A percentile compares a stretch with the other conserved stretches of the same genome.
Evolutionary conservation across 2,888 invertebrate species (phyloP).

Genomic region (Sisyra terminalis): DNA sequence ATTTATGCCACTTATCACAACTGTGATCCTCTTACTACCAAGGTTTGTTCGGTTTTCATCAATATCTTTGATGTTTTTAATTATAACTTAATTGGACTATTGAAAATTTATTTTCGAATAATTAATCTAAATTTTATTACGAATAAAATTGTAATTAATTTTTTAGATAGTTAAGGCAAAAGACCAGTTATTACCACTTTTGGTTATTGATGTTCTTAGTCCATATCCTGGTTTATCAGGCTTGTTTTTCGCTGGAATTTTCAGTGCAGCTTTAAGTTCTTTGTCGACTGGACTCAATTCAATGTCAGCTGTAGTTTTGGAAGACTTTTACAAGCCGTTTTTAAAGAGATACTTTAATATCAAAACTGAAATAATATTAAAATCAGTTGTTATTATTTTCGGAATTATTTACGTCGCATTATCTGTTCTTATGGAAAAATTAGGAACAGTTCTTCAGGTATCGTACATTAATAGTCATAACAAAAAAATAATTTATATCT

Average conservation of each 20-base stretch:
- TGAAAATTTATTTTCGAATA: too few relatives aligned
- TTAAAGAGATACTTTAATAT: conserved; percentile 33
- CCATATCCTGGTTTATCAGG: conserved; percentile 69
- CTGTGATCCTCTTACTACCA: too few relatives aligned
- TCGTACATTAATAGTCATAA: too few relatives aligned
- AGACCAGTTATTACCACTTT: conserved; percentile 63
- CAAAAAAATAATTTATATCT: too few relatives aligned
- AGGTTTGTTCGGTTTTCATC: too few relatives aligned
- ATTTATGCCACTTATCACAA: conserved; percentile 28
- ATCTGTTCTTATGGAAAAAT: conserved; percentile 44
- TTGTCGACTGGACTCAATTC: conserved; percentile 64
- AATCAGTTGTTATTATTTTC: conserved; percentile 42
- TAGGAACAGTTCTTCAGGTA: conserved; percentile 51
- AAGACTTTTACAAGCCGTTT: conserved; percentile 49
- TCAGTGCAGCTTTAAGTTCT: conserved; percentile 77
- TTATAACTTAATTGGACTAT: too few relatives aligned
- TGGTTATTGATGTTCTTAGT: conserved; percentile 73
- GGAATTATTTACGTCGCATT: conserved; percentile 44
- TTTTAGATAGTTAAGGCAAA: conserved; percentile 46
- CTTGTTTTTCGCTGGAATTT: conserved; percentile 77
- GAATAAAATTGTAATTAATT: too few relatives aligned
- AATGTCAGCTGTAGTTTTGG: conserved; percentile 54
- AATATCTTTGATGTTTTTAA: too few relatives aligned
- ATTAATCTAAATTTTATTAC: too few relatives aligned
- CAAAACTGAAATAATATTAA: conserved; percentile 43